Percentiles rank a stretch among this genome's conserved stretches.
Conservation (phyloP, 92 coral and sea anemone species). For the Anthopleura xanthogrammica region DNA sequence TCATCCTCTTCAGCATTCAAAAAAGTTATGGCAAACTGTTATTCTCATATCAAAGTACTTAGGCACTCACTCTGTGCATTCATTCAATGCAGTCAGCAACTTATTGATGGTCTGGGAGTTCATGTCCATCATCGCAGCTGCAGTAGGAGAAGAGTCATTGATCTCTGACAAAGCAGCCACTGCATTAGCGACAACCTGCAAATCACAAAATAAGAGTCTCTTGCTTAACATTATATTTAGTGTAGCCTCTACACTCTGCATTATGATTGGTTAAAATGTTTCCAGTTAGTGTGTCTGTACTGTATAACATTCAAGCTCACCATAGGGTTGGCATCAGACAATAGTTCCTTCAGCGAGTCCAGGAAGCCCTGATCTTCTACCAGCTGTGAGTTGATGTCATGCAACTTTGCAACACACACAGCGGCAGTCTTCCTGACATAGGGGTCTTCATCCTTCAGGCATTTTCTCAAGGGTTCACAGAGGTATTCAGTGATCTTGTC, state of each 20-base stretch:
- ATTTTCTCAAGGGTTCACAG: conserved; percentile 96
- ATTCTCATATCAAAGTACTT: not conserved
- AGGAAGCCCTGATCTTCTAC: conserved; percentile 97
- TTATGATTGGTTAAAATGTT: too few relatives aligned
- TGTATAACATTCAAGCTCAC: conserved; percentile 34
- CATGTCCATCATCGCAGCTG: conserved; percentile 96
- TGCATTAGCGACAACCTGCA: conserved; percentile 98
- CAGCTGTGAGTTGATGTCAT: conserved; percentile 93
- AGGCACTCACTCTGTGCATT: conserved; percentile 91
- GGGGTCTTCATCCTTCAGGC: conserved; percentile 99
- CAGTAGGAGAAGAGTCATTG: conserved; percentile 90
- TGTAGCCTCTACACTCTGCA: too few relatives aligned
- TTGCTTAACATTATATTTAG: too few relatives aligned
- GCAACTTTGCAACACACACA: conserved; percentile 98
- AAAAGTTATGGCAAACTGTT: not conserved
- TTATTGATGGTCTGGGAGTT: conserved; percentile 98
- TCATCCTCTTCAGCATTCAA: not conserved
- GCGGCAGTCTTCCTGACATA: conserved; percentile 99
- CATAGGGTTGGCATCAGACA: conserved; percentile 98
- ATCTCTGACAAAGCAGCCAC: conserved; percentile 97
- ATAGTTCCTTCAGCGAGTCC: conserved; percentile 85
- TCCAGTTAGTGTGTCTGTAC: too few relatives aligned
- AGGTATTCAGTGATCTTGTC: conserved; percentile 98
- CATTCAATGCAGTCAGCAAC: conserved; percentile 93
- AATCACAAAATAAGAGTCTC: not conserved